A percentile compares a stretch with the other conserved stretches of the same genome.
Evolutionary conservation across 2,797 vertebrate species (phyloP).

Genomic region (Acanthurus tractus): DNA sequence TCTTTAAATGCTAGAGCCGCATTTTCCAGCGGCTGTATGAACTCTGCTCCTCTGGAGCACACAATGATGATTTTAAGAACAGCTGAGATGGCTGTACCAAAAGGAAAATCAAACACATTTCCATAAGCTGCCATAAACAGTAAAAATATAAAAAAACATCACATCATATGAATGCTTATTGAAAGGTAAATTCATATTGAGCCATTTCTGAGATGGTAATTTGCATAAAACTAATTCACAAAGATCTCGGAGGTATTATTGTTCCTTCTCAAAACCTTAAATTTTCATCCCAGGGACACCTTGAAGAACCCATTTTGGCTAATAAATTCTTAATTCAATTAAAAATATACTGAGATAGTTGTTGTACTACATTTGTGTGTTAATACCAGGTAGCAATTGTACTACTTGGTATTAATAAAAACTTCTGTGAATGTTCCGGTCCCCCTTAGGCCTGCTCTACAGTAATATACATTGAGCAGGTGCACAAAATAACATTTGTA

Average conservation of each 20-base stretch:
- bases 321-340: neutral
- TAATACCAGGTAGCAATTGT: too few relatives aligned
- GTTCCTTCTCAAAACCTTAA: neutral
- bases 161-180: constrained; percentile 5
- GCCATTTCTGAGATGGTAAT: constrained; percentile 6
- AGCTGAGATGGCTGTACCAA: constrained; percentile 43
- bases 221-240: constrained; percentile 55
- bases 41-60: constrained; percentile 42
- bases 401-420: too few relatives aligned
- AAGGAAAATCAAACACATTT: constrained; percentile 36
- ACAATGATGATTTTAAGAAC: constrained; percentile 39
- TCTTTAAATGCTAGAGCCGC: constrained; percentile 54
- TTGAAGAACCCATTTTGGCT: constrained; percentile 1
- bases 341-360: neutral
- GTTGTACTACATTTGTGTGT: neutral
- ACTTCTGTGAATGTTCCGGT: too few relatives aligned
- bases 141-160: constrained; percentile 7
- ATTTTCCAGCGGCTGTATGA: constrained; percentile 55
- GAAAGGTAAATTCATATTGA: constrained; percentile 17
- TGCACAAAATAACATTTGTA: too few relatives aligned
- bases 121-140: constrained; percentile 31
- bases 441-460: too few relatives aligned
- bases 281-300: constrained; percentile 10
- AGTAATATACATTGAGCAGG: too few relatives aligned
- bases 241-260: constrained; percentile 36